Conservation (phyloP, 2,797 vertebrate species). For the Dipus sagitta region DNA sequence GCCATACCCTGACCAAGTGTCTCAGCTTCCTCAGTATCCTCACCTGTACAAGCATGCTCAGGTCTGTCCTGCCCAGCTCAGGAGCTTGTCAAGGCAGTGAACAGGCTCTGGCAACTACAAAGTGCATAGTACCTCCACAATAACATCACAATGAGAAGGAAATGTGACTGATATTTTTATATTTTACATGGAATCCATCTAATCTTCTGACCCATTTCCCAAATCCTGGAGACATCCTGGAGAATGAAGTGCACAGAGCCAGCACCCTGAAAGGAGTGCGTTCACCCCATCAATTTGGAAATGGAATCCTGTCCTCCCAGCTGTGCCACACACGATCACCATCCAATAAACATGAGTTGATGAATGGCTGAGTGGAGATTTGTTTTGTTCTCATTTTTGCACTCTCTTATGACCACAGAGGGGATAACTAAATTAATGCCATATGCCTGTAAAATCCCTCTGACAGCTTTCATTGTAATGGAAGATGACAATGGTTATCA, state of each 20-base stretch:
- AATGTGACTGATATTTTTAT: background rate
- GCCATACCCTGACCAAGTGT: background rate
- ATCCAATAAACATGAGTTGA: conserved; percentile 33
- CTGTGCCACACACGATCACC: background rate
- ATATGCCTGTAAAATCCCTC: conserved; percentile 68
- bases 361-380: conserved; percentile 46
- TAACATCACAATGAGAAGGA: background rate
- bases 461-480: conserved; percentile 68
- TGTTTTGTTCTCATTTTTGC: conserved; percentile 73
- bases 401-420: conserved; percentile 43
- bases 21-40: background rate
- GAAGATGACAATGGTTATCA: conserved; percentile 76
- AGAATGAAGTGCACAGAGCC: background rate
- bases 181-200: background rate
- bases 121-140: background rate
- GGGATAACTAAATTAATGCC: conserved; percentile 71
- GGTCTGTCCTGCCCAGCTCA: background rate
- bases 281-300: background rate
- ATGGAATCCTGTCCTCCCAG: background rate
- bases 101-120: background rate
- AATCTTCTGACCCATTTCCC: conserved; percentile 2
- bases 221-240: background rate
- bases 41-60: background rate
- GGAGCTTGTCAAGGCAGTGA: background rate
- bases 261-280: background rate